These are phyloP conservation scores for Venusia cambrica DNA, from an alignment of 2,888 invertebrate species.

Conservation along the genomic window DNA sequence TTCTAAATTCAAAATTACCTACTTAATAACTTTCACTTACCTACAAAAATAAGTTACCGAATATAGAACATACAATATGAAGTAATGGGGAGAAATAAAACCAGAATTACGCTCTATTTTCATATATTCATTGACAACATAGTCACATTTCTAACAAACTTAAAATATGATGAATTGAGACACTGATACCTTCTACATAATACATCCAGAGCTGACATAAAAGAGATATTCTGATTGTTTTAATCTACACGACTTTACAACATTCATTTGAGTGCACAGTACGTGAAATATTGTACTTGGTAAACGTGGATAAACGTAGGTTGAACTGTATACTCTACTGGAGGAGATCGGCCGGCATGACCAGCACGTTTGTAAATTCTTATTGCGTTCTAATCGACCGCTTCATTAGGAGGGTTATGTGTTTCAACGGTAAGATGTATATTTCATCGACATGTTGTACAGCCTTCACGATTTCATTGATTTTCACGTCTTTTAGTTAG, in stretches of 20 bases:
- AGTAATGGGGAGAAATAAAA: constrained; percentile 54
- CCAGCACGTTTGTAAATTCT: too few relatives aligned
- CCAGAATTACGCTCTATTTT: constrained; percentile 70
- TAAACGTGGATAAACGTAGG: constrained; percentile 33
- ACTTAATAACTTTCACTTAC: too few relatives aligned
- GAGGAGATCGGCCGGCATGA: too few relatives aligned
- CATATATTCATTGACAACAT: constrained; percentile 82
- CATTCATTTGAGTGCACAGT: constrained; percentile 38
- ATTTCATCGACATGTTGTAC: too few relatives aligned
- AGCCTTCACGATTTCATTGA: too few relatives aligned
- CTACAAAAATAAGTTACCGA: too few relatives aligned
- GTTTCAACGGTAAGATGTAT: too few relatives aligned
- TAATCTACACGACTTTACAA: constrained; percentile 47
- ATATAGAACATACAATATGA: not conserved
- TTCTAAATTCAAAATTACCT: too few relatives aligned
- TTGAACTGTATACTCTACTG: constrained; percentile 5
- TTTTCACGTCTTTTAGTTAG: too few relatives aligned
- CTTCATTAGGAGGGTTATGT: too few relatives aligned
- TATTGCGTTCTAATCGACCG: too few relatives aligned
- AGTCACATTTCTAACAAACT: constrained; percentile 79
- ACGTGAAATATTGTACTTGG: constrained; percentile 48
- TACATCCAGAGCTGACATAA: constrained; percentile 52
- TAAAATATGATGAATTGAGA: constrained; percentile 71
- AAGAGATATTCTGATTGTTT: constrained; percentile 41
- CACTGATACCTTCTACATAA: constrained; percentile 51